Base-by-base conservation (phyloP, 2,797 vertebrate species). In the Amphiprion clarkii region DNA sequence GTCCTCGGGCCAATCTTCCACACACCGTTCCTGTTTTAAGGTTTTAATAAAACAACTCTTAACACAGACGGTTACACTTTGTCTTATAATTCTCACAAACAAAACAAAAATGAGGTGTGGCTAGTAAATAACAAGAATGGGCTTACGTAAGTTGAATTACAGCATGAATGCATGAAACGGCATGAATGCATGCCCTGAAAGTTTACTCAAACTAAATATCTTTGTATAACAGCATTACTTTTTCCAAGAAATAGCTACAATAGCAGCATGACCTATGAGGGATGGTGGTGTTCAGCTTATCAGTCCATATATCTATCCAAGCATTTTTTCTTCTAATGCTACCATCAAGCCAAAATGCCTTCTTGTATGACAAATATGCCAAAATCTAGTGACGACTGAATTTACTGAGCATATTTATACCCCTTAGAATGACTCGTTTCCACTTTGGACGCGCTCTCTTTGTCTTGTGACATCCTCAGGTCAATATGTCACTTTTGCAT, bases 1-100 rank as follows among this genome's bases (percentile, higher is more conserved):
- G 87, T 94, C 87, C 21, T 94, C 94, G 9, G 95, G 94, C 95
- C 95, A 96, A 83, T 95, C 94, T 27, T 96, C 95, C 3, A 96
- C 91, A 90, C 95, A 95, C 6, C 5, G 80, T 71, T 95, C 95
- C 95, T 96, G 81, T 57, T 66, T 25, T 1, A 10, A 13, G 13
- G 52, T 74, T 48, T 79, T 33, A 55, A 16, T 17, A 6, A 59
- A 51, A 31, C 4, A 67, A 31, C 65, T 14, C 31, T 10, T 62
- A 19, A 44, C 10, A 25, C 1, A 10, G 1, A 53, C 29, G 48
- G 17, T 4, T 71, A 0, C 3, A 25, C 6, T 17, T 40, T 3
- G 1, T 11, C 40, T 23, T 2, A 14, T 9, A 8, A 58, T 44
- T 44, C 42, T 44, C 42, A 44, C 25, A 56, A 23, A 0, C 0